phyloP scores from a whole-genome alignment of 37 sponge, comb jelly and placozoan genomes.

The Halichondria panicea region DNA sequence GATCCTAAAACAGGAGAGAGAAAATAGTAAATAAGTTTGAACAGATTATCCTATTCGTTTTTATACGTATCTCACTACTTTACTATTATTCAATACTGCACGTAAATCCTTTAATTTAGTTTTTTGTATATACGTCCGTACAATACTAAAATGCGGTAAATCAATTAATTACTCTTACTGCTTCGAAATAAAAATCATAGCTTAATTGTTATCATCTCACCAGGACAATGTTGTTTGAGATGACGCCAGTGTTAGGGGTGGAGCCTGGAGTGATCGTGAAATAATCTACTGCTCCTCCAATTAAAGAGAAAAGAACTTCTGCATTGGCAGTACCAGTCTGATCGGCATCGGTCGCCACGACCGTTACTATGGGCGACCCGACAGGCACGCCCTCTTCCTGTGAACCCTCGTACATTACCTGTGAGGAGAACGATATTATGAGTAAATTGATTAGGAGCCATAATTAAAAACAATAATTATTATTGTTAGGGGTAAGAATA shows the following conservation, averaged over 20 bases:
- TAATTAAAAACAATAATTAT: not conserved
- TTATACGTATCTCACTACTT: too few relatives aligned
- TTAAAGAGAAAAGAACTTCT: conserved; percentile 20
- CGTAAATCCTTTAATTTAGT: not conserved
- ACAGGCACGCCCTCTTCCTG: conserved; percentile 25
- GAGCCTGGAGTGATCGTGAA: conserved; percentile 27
- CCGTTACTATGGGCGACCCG: conserved; percentile 30
- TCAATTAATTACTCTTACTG: too few relatives aligned
- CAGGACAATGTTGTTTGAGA: conserved; percentile 12
- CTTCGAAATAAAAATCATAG: too few relatives aligned
- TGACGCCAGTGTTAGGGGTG: conserved; percentile 19
- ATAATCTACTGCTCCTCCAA: not conserved
- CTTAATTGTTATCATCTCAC: too few relatives aligned
- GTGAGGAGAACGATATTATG: not conserved
- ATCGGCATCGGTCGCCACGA: conserved; percentile 56
- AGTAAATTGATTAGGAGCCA: not conserved
- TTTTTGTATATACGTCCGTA: not conserved
- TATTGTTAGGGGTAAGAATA: not conserved
- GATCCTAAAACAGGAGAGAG: conserved; percentile 31
- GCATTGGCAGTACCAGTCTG: conserved; percentile 8
- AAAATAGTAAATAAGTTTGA: too few relatives aligned
- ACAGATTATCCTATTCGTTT: too few relatives aligned
- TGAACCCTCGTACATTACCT: conserved; percentile 4
- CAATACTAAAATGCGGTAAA: not conserved
- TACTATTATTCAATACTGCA: not conserved